Evolutionary conservation across 2,113 vertebrate genomes (phyloP), one percentile per base, ranked within the genome.

Genomic region (Butorides virescens): DNA sequence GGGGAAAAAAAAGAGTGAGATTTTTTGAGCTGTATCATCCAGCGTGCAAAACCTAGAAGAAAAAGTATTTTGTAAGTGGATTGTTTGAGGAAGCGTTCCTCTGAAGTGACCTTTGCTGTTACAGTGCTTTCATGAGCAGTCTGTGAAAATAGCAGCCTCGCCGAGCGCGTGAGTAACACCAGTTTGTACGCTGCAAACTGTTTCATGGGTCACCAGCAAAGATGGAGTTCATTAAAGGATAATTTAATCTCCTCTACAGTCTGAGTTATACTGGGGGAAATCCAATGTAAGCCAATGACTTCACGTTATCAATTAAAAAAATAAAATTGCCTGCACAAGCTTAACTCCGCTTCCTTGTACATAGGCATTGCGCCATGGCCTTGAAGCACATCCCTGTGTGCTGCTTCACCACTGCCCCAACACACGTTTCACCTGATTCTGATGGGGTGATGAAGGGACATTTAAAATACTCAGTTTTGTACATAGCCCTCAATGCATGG

Each of bases 261-360:
- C 77, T 78, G 75, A 86, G 39, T 55, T 79, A 15, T 55, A 37
- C 37, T 58, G 46, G n/a, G 37, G 18, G 10, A 90, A 91, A 79
- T 95, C 86, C 89, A 85, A 50, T 15, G 18, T 79, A 95, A 95
- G 27, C 29, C 46, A 55, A 55, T 92, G 85, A 91, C 39, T 92
- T 87, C 58, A 47, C 50, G 23, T 76, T 81, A 85, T 82, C 86
- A 82, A 75, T 82, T 75, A 76, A 81, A 93, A 93, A 85, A 29
- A 30, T 10, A 72, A 75, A 84, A 88, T 49, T 65, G 2, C 25
- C 46, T 49, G 23, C 76, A 84, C 49, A 65, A 27, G 66, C 27
- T 56, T 79, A 62, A 61, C 23, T 84, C 34, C 50, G 17, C 53
- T 72, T 73, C 50, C 15, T 9, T 88, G 46, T 80, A 13, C 44